These are phyloP conservation scores for Palythoa caribaeorum DNA, from an alignment of 92 coral and sea anemone species.

Conservation along the genomic window DNA sequence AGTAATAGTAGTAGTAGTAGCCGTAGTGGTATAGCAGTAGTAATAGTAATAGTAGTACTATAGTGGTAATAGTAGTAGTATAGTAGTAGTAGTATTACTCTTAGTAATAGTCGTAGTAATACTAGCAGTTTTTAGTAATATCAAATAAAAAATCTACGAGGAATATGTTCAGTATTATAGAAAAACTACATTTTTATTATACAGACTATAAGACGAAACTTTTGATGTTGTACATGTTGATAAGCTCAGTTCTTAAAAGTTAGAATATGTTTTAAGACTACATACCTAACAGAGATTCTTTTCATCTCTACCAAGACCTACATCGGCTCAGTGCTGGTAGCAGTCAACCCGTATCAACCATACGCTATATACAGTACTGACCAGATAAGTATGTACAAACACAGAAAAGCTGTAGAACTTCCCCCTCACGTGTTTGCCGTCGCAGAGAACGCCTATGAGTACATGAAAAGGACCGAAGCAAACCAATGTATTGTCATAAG, in stretches of 20 bases:
- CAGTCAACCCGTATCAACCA: constrained; percentile 87
- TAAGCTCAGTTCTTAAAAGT: too few relatives aligned
- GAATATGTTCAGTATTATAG: too few relatives aligned
- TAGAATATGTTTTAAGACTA: too few relatives aligned
- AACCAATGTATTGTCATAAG: constrained; percentile 93
- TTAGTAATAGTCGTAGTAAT: too few relatives aligned
- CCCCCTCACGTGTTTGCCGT: constrained; percentile 93
- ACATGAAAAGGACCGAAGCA: constrained; percentile 84
- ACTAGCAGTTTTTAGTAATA: too few relatives aligned
- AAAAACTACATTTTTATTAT: not conserved
- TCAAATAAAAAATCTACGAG: too few relatives aligned
- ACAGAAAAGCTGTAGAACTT: constrained; percentile 57
- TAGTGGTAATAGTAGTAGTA: too few relatives aligned
- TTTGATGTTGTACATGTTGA: not conserved
- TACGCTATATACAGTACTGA: constrained; percentile 78
- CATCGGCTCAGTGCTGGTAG: constrained; percentile 91
- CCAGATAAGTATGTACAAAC: constrained; percentile 72
- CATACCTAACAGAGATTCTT: not conserved
- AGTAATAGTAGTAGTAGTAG: too few relatives aligned
- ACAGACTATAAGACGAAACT: not conserved
- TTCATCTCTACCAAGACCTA: constrained; percentile 68
- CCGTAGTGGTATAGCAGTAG: too few relatives aligned
- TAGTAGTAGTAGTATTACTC: too few relatives aligned
- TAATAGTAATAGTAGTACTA: too few relatives aligned
- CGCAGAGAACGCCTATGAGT: constrained; percentile 85